phyloP scores from a whole-genome alignment of 1,140 invertebrate genomes.

The Sipha flava region DNA sequence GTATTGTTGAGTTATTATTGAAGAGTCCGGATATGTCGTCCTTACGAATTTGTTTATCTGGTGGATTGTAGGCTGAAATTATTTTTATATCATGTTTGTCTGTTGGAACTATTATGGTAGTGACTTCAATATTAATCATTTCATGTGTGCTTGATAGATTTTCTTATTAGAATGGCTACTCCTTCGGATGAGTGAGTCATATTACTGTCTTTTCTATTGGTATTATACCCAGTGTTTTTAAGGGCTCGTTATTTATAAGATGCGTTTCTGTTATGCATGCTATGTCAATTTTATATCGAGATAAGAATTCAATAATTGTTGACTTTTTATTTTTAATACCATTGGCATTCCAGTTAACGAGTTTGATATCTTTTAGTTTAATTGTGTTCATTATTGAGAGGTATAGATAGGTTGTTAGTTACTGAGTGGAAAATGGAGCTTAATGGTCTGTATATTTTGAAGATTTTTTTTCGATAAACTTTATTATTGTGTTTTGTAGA shows the following conservation, averaged over 20 bases:
- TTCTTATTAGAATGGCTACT: background rate
- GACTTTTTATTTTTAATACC: background rate
- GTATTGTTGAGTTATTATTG: background rate
- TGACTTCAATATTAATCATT: background rate
- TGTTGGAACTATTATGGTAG: background rate
- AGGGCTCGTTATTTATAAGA: background rate
- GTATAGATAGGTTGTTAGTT: no score
- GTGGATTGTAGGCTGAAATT: no score
- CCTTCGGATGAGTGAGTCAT: background rate
- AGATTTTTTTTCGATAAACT: no score
- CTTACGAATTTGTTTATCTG: background rate
- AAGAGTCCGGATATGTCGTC: background rate
- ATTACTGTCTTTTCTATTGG: background rate
- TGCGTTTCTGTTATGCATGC: slow-evolving; percentile 12
- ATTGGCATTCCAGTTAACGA: no score
- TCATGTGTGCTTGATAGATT: background rate
- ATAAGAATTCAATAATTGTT: background rate
- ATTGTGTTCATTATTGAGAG: no score
- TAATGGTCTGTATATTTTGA: no score
- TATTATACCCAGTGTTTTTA: background rate
- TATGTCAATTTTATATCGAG: no score
- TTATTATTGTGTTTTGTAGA: no score
- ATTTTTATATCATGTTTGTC: background rate
- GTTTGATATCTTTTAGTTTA: no score
- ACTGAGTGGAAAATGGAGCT: no score